Conservation (phyloP, 2,797 vertebrate species). For the Liasis olivaceus region DNA sequence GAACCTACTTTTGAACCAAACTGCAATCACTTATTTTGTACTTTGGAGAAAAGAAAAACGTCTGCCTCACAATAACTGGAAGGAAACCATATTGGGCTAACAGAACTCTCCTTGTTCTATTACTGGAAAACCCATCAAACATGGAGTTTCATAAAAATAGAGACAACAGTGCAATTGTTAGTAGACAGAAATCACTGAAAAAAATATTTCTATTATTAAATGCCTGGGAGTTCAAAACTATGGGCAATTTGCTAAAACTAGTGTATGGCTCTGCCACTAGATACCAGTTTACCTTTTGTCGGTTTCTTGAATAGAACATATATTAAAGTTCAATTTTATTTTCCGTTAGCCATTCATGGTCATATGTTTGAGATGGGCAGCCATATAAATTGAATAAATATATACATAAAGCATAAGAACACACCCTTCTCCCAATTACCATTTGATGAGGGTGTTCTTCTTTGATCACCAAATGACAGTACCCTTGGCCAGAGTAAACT, state of each 20-base stretch:
- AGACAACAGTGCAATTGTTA: background rate
- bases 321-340: background rate
- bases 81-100: background rate
- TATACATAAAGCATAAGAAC: background rate
- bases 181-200: background rate
- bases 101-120: background rate
- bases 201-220: background rate
- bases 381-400: background rate
- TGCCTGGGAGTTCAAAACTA: background rate
- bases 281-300: background rate
- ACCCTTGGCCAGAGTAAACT: background rate
- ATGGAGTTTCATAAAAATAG: background rate
- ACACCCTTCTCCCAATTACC: background rate
- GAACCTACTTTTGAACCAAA: background rate
- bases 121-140: background rate
- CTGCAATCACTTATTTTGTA: background rate
- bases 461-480: background rate
- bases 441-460: background rate
- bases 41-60: background rate
- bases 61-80: background rate
- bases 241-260: background rate
- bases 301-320: background rate
- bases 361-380: background rate
- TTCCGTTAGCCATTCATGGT: background rate
- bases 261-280: background rate